Evolutionary conservation across 2,888 invertebrate species (phyloP).

Genomic region (Cordilura impudica): DNA sequence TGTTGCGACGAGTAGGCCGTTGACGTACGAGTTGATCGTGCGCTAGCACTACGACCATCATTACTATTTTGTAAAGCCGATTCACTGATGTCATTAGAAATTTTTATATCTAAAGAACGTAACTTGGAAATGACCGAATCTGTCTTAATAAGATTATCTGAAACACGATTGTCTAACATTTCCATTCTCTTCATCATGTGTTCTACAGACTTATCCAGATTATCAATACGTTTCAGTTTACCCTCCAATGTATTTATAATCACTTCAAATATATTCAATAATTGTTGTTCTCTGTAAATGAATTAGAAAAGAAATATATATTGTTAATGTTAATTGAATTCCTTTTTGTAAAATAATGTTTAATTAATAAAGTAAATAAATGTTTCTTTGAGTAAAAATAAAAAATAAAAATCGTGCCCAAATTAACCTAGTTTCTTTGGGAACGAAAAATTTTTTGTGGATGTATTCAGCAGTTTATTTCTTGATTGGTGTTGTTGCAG

Average conservation of each 20-base stretch:
- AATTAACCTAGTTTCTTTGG: conserved; percentile 49
- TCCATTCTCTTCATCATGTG: conserved; percentile 92
- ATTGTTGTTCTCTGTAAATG: conserved; percentile 87
- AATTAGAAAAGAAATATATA: conserved; percentile 1
- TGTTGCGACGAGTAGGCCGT: conserved; percentile 73
- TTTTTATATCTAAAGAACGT: conserved; percentile 85
- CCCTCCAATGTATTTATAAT: conserved; percentile 93
- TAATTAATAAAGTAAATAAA: neutral
- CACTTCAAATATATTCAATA: conserved; percentile 93
- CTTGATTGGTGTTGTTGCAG: conserved; percentile 22
- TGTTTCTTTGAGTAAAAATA: neutral
- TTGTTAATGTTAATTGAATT: neutral
- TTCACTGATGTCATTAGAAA: conserved; percentile 81
- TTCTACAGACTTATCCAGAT: conserved; percentile 91
- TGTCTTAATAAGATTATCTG: conserved; percentile 90
- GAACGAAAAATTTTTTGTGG: conserved; percentile 18
- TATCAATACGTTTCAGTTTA: conserved; percentile 91
- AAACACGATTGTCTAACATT: conserved; percentile 87
- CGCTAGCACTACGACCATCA: conserved; percentile 27
- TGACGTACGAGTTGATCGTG: conserved; percentile 67
- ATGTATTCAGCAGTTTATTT: neutral
- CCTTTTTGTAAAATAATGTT: neutral
- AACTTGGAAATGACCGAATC: conserved; percentile 89
- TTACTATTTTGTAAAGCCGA: conserved; percentile 67
- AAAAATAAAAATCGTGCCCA: conserved; percentile 43